Evolutionary conservation across 2,113 vertebrate genomes (phyloP).

Genomic region (Orcinus orca): DNA sequence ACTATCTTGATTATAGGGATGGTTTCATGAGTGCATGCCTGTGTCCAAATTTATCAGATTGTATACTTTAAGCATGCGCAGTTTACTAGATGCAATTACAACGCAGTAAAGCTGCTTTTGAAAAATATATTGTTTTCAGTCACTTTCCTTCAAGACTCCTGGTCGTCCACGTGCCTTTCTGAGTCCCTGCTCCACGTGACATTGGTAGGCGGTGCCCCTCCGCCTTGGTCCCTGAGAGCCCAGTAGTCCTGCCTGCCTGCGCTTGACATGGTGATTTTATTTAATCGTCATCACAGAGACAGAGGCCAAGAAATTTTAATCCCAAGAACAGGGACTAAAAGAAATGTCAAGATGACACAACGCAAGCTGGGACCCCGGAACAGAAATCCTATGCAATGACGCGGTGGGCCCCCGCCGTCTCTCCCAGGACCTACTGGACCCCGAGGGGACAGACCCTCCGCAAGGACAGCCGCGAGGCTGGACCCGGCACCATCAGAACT

Average conservation of each 20-base stretch:
- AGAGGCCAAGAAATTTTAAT: background rate
- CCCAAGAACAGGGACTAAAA: background rate
- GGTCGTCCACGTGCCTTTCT: background rate
- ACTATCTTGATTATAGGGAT: fast-evolving
- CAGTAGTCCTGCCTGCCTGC: background rate
- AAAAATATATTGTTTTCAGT: background rate
- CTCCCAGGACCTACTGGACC: background rate
- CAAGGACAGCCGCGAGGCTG: background rate
- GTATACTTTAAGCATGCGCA: fast-evolving
- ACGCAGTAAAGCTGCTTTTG: background rate
- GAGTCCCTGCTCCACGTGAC: background rate
- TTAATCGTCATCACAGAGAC: background rate
- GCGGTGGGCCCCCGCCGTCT: fast-evolving
- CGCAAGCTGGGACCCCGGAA: background rate
- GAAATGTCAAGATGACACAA: background rate
- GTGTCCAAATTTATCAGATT: fast-evolving
- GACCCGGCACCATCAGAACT: fast-evolving
- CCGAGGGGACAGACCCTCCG: background rate
- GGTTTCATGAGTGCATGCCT: fast-evolving
- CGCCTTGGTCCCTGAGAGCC: background rate
- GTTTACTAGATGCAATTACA: fast-evolving
- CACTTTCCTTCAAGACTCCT: background rate
- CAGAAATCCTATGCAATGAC: fast-evolving
- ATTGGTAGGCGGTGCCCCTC: background rate
- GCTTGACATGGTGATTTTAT: background rate